Evolutionary conservation across 2,113 vertebrate genomes (phyloP).

Genomic region (Rhea pennata): DNA sequence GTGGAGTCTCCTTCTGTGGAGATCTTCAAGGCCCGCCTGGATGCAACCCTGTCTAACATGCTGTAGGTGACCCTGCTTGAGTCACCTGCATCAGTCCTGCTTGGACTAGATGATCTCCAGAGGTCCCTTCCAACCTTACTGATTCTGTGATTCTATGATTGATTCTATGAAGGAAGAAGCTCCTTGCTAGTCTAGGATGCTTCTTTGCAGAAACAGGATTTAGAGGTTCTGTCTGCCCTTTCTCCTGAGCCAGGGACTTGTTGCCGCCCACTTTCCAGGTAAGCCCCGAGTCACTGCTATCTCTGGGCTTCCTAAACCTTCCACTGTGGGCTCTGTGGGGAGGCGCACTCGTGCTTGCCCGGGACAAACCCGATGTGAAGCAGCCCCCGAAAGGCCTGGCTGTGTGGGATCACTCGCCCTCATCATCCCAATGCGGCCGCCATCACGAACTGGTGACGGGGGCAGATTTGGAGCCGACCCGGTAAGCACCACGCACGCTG

Average conservation of each 20-base stretch:
- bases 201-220: background rate
- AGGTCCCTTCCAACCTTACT: too few relatives aligned
- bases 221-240: background rate
- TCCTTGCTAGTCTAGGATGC: background rate
- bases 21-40: too few relatives aligned
- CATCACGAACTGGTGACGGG: too few relatives aligned
- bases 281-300: too few relatives aligned
- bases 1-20: too few relatives aligned
- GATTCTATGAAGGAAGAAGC: background rate
- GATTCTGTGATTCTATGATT: too few relatives aligned
- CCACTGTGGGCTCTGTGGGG: background rate
- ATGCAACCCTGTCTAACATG: too few relatives aligned
- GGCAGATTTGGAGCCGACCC: too few relatives aligned
- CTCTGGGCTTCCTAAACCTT: background rate
- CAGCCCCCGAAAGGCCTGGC: background rate
- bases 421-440: background rate
- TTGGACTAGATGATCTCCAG: too few relatives aligned
- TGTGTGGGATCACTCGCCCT: background rate
- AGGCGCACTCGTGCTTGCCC: background rate
- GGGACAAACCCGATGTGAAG: fast-evolving
- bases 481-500: too few relatives aligned
- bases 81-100: too few relatives aligned
- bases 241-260: background rate
- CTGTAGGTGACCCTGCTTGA: too few relatives aligned
- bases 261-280: fast-evolving